Conservation (phyloP, 2,888 invertebrate genomes). For the Periphyllus acericola region DNA sequence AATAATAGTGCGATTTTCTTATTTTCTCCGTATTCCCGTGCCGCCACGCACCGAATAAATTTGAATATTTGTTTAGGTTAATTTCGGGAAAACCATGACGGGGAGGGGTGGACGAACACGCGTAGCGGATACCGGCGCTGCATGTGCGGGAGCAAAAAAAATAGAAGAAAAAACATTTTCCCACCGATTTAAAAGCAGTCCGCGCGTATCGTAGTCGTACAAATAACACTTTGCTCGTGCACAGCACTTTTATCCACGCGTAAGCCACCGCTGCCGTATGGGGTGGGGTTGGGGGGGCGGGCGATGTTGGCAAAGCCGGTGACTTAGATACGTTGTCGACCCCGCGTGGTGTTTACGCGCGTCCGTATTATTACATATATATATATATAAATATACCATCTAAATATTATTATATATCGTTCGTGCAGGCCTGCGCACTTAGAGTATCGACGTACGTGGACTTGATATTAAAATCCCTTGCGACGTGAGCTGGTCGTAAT, state of each 20-base stretch:
- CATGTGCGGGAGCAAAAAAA: background rate
- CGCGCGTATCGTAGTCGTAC: background rate
- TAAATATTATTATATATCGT: background rate
- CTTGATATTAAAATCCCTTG: background rate
- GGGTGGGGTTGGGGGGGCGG: background rate
- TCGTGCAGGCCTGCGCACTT: background rate
- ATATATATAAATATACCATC: background rate
- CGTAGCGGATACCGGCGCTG: background rate
- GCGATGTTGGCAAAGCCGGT: no score
- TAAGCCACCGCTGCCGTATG: background rate
- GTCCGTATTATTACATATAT: background rate
- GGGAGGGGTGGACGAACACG: no score
- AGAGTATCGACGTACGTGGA: background rate
- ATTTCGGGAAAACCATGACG: constrained; percentile 3
- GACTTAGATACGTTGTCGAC: background rate
- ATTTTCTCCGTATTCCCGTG: background rate
- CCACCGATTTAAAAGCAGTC: background rate
- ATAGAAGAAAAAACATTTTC: background rate
- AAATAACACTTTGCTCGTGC: background rate
- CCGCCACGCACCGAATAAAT: background rate
- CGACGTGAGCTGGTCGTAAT: background rate
- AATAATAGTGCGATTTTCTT: constrained; percentile 9
- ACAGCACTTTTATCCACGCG: background rate
- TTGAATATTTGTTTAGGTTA: constrained; percentile 27
- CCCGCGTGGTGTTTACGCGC: background rate